phyloP scores from a whole-genome alignment of 2,797 vertebrate species.

The Allenopithecus nigroviridis region DNA sequence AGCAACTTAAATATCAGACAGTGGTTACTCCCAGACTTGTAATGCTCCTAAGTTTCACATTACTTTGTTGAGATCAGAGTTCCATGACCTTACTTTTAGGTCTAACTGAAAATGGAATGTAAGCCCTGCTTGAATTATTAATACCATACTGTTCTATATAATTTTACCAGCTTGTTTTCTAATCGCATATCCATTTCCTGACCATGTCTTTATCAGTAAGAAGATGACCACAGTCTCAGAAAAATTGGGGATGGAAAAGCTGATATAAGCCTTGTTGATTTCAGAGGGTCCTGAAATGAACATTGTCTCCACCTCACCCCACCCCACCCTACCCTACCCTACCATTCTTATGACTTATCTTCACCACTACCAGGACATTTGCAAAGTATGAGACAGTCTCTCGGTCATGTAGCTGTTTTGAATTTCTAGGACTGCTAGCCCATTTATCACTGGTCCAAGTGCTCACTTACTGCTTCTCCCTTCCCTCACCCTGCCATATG shows the following conservation, averaged over 20 bases:
- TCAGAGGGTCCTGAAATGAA: neutral
- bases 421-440: slow-evolving; percentile 19
- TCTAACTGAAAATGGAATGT: neutral
- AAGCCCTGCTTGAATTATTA: neutral
- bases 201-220: neutral
- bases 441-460: neutral
- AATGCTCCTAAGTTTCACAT: neutral
- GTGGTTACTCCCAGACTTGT: neutral
- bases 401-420: neutral
- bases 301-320: neutral
- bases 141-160: neutral
- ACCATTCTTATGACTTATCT: neutral
- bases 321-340: too few relatives aligned
- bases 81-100: neutral
- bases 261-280: neutral
- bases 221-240: neutral
- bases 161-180: neutral
- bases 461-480: slow-evolving; percentile 54
- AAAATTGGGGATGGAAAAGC: neutral
- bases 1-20: slow-evolving; percentile 20
- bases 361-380: neutral
- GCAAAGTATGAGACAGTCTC: neutral
- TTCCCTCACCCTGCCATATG: slow-evolving; percentile 60
- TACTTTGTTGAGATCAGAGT: neutral
- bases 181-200: neutral